Conservation (phyloP, 2,797 vertebrate species). For the Anguilla anguilla region DNA sequence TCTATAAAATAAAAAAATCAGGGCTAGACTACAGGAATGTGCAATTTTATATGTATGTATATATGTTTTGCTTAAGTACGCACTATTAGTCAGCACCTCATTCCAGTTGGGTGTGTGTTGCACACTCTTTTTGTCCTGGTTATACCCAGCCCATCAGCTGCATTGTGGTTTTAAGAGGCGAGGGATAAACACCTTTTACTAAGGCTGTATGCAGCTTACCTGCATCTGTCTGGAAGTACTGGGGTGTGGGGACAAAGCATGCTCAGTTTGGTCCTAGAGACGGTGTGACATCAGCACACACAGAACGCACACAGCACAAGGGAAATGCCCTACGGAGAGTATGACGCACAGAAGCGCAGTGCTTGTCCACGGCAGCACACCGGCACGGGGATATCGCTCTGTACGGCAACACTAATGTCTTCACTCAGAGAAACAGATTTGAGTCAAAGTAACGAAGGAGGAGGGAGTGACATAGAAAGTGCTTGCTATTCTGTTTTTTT, state of each 20-base stretch:
- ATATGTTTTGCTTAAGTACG: background rate
- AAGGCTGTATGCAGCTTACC: background rate
- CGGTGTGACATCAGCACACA: background rate
- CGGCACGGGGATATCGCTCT: background rate
- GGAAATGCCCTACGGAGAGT: background rate
- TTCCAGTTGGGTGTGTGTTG: background rate
- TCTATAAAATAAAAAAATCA: background rate
- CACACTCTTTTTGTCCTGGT: background rate
- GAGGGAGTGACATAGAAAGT: conserved; percentile 27
- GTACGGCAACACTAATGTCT: background rate
- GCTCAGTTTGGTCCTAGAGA: background rate
- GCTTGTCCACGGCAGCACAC: background rate
- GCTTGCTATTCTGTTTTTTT: conserved; percentile 36
- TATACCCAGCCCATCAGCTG: background rate
- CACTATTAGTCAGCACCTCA: background rate
- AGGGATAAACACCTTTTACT: background rate
- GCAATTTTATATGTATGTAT: background rate
- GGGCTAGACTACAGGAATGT: background rate
- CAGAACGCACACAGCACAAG: background rate
- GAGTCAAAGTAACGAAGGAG: background rate
- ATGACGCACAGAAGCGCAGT: background rate
- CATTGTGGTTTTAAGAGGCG: background rate
- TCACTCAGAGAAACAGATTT: background rate
- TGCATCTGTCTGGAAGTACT: background rate
- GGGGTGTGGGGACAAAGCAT: background rate